Evolutionary conservation across 2,888 invertebrate genomes (phyloP).

Genomic region (Dynastes tityus): DNA sequence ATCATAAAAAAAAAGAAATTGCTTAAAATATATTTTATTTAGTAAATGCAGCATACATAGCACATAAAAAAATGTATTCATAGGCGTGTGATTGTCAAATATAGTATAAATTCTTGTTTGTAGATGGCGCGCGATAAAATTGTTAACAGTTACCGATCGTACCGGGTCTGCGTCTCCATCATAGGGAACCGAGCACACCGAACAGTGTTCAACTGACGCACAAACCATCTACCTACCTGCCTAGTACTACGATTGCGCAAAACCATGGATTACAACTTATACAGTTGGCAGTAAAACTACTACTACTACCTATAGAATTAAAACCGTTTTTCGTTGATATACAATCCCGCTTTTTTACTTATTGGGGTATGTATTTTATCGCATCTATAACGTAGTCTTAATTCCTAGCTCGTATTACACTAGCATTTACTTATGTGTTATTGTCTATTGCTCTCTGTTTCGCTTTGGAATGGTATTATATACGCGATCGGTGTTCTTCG

Average conservation of each 20-base stretch:
- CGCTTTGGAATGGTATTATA: slow-evolving; percentile 23
- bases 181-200: slow-evolving; percentile 15
- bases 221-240: slow-evolving; percentile 32
- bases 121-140: slow-evolving; percentile 43
- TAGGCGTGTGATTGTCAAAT: slow-evolving; percentile 25
- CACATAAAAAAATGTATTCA: not conserved
- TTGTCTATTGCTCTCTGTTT: slow-evolving; percentile 14
- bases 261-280: slow-evolving; percentile 46
- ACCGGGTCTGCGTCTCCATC: slow-evolving; percentile 34
- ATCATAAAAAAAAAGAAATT: too few relatives aligned
- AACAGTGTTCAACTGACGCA: slow-evolving; percentile 43
- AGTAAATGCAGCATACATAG: not conserved
- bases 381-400: slow-evolving; percentile 4
- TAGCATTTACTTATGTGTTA: slow-evolving; percentile 14
- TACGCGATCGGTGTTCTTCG: slow-evolving; percentile 14
- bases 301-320: slow-evolving; percentile 34
- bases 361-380: slow-evolving; percentile 32
- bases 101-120: slow-evolving; percentile 43
- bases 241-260: slow-evolving; percentile 45
- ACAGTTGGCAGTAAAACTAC: slow-evolving; percentile 46
- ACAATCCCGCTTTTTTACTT: slow-evolving; percentile 18
- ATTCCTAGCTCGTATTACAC: not conserved
- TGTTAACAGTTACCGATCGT: slow-evolving; percentile 42
- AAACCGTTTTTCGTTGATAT: slow-evolving; percentile 22
- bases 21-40: not conserved